A percentile compares a stretch with the other conserved stretches of the same genome.
These are phyloP conservation scores for Eupeodes corollae DNA, from an alignment of 1,140 invertebrate species.

Conservation along the genomic window DNA sequence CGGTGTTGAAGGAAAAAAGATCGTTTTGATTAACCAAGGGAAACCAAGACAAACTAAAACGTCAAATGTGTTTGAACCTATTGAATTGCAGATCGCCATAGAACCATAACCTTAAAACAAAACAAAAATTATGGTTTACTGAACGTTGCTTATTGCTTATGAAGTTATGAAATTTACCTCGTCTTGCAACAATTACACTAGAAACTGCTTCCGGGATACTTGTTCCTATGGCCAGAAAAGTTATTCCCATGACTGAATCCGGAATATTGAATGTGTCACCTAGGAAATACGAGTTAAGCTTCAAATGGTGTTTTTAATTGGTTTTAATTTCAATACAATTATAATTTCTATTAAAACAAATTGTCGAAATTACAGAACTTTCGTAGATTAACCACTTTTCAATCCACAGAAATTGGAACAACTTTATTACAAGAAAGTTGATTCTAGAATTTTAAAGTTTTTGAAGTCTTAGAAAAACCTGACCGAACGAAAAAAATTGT, in stretches of 20 bases:
- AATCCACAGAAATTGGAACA: no score
- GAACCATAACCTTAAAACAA: constrained; percentile 4
- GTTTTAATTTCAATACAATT: no score
- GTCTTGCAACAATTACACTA: constrained; percentile 60
- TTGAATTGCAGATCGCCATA: constrained; percentile 5
- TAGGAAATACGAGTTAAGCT: no score
- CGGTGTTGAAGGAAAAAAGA: not conserved
- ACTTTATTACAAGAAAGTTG: no score
- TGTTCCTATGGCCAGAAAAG: constrained; percentile 65
- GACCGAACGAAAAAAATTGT: no score
- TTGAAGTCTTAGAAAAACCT: no score
- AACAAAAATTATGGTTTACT: not conserved
- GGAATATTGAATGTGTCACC: constrained; percentile 47
- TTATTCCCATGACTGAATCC: constrained; percentile 71
- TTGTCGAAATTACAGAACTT: no score
- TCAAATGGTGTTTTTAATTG: no score
- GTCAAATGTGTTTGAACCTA: constrained; percentile 4
- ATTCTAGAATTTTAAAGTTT: no score
- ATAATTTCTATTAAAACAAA: not conserved
- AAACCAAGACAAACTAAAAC: constrained; percentile 3
- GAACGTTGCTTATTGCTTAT: no score
- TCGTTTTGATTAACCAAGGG: constrained; percentile 2
- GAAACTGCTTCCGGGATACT: constrained; percentile 72
- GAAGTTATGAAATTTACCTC: constrained; percentile 41
- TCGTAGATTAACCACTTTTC: no score